Evolutionary conservation across 2,797 vertebrate genomes (phyloP).

Genomic region (Gambelia wislizenii): DNA sequence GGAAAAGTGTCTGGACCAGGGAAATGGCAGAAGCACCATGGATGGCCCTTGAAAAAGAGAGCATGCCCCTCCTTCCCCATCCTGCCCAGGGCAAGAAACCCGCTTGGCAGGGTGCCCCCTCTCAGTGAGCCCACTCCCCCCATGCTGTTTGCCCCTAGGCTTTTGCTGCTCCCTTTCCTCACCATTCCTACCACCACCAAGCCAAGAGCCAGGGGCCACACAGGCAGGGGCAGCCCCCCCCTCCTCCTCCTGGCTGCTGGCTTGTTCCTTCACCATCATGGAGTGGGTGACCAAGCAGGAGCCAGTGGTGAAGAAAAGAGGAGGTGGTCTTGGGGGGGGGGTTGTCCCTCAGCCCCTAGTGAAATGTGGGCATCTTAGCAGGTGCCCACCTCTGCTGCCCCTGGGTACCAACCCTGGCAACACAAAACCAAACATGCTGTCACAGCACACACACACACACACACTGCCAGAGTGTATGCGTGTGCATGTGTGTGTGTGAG

Average conservation of each 20-base stretch:
- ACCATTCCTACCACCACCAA: too few species aligned
- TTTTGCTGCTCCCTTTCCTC: too few species aligned
- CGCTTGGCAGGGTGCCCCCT: too few species aligned
- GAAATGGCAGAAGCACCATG: not conserved
- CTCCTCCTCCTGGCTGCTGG: too few species aligned
- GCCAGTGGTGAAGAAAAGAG: not conserved
- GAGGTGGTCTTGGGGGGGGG: fast-evolving
- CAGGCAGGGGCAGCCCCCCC: too few species aligned
- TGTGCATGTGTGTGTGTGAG: too few species aligned
- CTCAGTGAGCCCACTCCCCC: too few species aligned
- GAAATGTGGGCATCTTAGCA: not conserved
- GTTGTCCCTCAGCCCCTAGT: too few species aligned
- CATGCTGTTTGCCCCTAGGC: too few species aligned
- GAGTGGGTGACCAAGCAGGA: not conserved
- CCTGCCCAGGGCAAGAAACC: not conserved
- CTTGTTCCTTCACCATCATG: too few species aligned
- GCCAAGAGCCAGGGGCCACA: too few species aligned
- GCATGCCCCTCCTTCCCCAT: not conserved
- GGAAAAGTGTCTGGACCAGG: conserved; percentile 20
- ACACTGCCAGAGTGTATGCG: too few species aligned
- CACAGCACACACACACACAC: not conserved
- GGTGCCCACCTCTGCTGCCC: not conserved
- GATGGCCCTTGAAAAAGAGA: not conserved
- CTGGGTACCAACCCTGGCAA: not conserved
- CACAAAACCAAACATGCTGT: not conserved